Conservation (phyloP, 2,113 vertebrate genomes). For the Poicephalus meyeri region DNA sequence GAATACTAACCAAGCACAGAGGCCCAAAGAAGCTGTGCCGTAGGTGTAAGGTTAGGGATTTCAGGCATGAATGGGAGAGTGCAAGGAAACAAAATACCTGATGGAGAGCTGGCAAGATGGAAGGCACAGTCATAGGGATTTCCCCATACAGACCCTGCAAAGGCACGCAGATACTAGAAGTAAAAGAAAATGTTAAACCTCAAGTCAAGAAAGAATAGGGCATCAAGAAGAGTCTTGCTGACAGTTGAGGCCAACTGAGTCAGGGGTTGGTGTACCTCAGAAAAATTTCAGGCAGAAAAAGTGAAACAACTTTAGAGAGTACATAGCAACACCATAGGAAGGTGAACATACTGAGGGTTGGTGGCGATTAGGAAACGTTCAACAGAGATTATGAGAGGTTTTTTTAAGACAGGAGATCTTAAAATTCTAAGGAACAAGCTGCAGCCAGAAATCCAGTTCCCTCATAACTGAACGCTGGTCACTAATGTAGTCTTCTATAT, state of each 20-base stretch:
- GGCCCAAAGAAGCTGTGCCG: neutral
- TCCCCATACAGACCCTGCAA: neutral
- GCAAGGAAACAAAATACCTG: neutral
- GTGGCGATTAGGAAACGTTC: neutral
- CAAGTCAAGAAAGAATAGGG: neutral
- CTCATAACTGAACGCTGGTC: neutral
- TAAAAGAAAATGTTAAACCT: neutral
- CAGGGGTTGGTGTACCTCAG: neutral
- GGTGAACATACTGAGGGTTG: neutral
- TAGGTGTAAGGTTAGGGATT: neutral
- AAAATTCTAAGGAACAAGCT: neutral
- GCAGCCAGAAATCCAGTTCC: neutral
- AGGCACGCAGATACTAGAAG: neutral
- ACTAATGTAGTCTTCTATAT: neutral
- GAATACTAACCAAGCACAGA: neutral
- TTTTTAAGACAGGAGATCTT: neutral
- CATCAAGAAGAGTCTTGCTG: neutral
- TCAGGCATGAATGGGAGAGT: neutral
- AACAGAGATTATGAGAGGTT: neutral
- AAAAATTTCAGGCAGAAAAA: neutral
- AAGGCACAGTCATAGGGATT: neutral
- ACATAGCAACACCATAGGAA: neutral
- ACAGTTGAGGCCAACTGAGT: neutral
- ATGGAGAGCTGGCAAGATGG: neutral
- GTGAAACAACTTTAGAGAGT: neutral